Evolutionary conservation across 2,797 vertebrate species (phyloP).

Genomic region (Epinephelus malabaricus): DNA sequence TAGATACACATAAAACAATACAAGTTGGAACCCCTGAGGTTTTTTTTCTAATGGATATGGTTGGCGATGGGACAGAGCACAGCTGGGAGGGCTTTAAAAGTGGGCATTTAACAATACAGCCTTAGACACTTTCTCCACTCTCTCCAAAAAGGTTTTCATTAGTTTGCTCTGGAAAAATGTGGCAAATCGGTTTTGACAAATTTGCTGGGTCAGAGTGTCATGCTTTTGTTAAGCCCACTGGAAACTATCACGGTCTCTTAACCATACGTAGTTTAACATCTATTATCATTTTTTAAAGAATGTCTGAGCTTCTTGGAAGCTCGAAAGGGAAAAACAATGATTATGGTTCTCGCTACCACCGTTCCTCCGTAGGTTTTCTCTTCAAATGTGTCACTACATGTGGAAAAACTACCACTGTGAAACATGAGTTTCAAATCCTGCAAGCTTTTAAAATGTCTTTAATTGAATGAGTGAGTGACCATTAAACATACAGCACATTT

Average conservation of each 20-base stretch:
- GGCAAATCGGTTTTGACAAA: constrained; percentile 80
- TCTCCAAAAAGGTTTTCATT: constrained; percentile 75
- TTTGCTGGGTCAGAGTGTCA: constrained; percentile 74
- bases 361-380: constrained; percentile 38
- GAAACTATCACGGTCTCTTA: constrained; percentile 61
- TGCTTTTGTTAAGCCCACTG: constrained; percentile 61
- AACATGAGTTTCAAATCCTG: constrained; percentile 31
- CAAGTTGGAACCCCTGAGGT: constrained; percentile 69
- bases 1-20: constrained; percentile 82
- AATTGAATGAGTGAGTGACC: constrained; percentile 36
- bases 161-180: constrained; percentile 80
- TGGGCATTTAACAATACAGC: constrained; percentile 76
- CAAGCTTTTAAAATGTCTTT: constrained; percentile 44
- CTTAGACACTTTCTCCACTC: constrained; percentile 61
- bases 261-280: constrained; percentile 49
- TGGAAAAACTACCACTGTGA: constrained; percentile 20
- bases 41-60: constrained; percentile 68
- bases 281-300: constrained; percentile 51
- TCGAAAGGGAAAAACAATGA: constrained; percentile 51
- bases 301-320: constrained; percentile 46
- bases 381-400: constrained; percentile 33
- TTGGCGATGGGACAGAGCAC: constrained; percentile 74
- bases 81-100: constrained; percentile 80
- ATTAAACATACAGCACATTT: constrained; percentile 46
- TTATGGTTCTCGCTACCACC: constrained; percentile 38